Percentiles rank a stretch among this genome's conserved stretches.
Evolutionary conservation across 1,140 invertebrate species (phyloP).

Genomic region (Orius insidiosus): DNA sequence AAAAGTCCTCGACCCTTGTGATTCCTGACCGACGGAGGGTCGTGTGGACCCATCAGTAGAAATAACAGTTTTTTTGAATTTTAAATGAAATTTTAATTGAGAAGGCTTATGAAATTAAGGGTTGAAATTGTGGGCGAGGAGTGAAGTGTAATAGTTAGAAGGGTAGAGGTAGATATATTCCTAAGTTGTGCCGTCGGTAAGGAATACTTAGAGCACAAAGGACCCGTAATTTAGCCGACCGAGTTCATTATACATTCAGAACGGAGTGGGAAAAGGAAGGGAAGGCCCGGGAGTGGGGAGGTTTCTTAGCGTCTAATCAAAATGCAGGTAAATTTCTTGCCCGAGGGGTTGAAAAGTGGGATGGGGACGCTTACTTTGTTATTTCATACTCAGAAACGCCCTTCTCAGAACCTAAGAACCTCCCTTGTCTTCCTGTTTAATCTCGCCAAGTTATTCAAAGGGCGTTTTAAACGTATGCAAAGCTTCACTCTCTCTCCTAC

Average conservation of each 20-base stretch:
- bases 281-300: slow-evolving; percentile 1
- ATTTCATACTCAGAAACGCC: slow-evolving; percentile 11
- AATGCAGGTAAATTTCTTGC: slow-evolving; percentile 17
- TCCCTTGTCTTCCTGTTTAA: slow-evolving; percentile 13
- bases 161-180: slow-evolving; percentile 10
- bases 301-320: slow-evolving; percentile 18
- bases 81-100: background rate
- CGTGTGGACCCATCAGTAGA: too few species aligned
- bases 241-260: slow-evolving; percentile 17
- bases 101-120: background rate
- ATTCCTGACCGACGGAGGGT: too few species aligned
- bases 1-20: too few species aligned
- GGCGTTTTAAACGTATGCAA: slow-evolving; percentile 15
- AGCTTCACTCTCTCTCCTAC: slow-evolving; percentile 3
- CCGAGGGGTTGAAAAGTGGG: slow-evolving; percentile 2
- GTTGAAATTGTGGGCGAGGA: background rate
- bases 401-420: background rate
- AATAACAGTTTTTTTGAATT: too few species aligned
- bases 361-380: slow-evolving; percentile 13
- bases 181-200: slow-evolving; percentile 10
- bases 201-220: slow-evolving; percentile 12
- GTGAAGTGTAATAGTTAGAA: slow-evolving; percentile 2
- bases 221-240: slow-evolving; percentile 10
- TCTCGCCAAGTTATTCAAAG: slow-evolving; percentile 18
- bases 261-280: background rate